A percentile compares a stretch with the other conserved stretches of the same genome.
These are phyloP conservation scores for Echiichthys vipera DNA, from an alignment of 2,797 vertebrate species.

Conservation along the genomic window DNA sequence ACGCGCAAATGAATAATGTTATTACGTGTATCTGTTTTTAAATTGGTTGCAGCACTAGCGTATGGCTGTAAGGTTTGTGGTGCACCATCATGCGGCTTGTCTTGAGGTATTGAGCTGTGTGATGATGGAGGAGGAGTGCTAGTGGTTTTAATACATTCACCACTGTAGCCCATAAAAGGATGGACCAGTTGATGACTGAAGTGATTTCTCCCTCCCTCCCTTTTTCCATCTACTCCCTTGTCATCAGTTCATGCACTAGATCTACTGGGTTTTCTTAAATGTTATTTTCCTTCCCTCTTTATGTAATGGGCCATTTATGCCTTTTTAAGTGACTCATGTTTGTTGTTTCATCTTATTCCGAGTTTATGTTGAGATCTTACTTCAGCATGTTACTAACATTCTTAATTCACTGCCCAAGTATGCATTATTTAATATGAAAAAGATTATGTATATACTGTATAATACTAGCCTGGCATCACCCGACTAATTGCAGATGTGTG, in stretches of 20 bases:
- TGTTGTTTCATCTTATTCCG: conserved; percentile 3
- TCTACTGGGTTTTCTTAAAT: neutral
- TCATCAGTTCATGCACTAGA: neutral
- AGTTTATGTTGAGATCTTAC: neutral
- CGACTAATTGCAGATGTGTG: too few relatives aligned
- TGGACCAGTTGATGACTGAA: conserved; percentile 41
- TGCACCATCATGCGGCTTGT: conserved; percentile 17
- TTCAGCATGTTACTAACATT: neutral
- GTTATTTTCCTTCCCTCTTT: neutral
- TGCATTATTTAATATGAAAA: neutral
- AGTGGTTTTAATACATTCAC: conserved; percentile 53
- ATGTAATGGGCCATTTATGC: neutral
- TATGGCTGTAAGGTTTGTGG: conserved; percentile 2
- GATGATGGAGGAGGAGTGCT: conserved; percentile 51
- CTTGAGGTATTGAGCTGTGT: conserved; percentile 26
- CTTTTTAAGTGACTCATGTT: neutral
- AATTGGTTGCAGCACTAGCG: neutral
- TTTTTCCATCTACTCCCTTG: conserved; percentile 2
- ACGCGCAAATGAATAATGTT: neutral
- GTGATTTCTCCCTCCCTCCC: conserved; percentile 11
- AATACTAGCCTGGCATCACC: too few relatives aligned
- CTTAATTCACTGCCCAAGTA: neutral
- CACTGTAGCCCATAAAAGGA: conserved; percentile 40
- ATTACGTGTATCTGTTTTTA: conserved; percentile 1
- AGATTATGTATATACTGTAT: neutral